These are phyloP conservation scores for Euwallacea fornicatus DNA, from an alignment of 1,140 invertebrate species.

Conservation along the genomic window DNA sequence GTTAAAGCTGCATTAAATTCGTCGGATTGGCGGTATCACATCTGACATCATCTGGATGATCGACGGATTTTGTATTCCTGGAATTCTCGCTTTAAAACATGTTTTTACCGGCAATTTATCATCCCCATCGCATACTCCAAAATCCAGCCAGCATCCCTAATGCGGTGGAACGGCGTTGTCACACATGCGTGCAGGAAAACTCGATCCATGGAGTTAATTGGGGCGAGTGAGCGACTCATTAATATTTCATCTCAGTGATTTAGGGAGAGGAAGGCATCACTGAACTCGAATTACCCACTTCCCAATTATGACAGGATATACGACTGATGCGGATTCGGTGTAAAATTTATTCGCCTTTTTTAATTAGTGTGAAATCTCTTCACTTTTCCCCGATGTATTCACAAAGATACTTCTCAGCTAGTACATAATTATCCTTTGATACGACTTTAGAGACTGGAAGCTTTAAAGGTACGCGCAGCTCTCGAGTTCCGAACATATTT, in stretches of 20 bases:
- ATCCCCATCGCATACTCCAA: neutral
- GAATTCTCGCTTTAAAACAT: no score
- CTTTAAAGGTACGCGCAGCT: no score
- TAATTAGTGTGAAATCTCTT: conserved; percentile 9
- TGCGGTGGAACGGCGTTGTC: conserved; percentile 16
- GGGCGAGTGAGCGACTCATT: conserved; percentile 16
- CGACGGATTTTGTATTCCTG: no score
- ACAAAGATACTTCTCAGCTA: no score
- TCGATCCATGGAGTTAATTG: conserved; percentile 21
- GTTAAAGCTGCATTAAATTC: conserved; percentile 7
- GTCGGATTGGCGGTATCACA: no score
- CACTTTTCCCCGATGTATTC: no score
- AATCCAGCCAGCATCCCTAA: conserved; percentile 11
- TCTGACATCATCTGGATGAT: no score
- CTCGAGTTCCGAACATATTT: no score
- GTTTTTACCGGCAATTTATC: conserved; percentile 6
- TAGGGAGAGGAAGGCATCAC: conserved; percentile 11
- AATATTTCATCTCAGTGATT: conserved; percentile 28
- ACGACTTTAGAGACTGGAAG: no score
- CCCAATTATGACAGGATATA: conserved; percentile 24
- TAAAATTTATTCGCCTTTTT: conserved; percentile 8
- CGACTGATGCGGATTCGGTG: neutral
- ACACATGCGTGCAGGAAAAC: conserved; percentile 24
- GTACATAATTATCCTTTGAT: no score
- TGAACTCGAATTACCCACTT: conserved; percentile 18